Conservation (phyloP, 2,797 vertebrate genomes). For the Anguilla marmorata region DNA sequence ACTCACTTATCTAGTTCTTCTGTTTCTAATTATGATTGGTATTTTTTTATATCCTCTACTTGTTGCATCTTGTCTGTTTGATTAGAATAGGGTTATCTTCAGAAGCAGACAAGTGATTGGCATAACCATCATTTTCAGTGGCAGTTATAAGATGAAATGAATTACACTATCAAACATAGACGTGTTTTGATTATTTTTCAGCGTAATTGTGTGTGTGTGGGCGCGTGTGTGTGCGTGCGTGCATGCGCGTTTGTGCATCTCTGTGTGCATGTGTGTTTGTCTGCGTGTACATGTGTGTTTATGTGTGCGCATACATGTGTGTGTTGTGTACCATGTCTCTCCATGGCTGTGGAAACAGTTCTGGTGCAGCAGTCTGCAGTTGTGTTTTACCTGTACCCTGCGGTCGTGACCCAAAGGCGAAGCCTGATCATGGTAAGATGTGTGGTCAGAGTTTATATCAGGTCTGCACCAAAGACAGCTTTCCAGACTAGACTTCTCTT, state of each 20-base stretch:
- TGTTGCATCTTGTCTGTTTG: neutral
- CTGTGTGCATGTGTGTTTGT: too few relatives aligned
- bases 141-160: neutral
- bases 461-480: neutral
- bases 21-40: constrained; percentile 1
- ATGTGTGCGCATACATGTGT: neutral
- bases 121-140: neutral
- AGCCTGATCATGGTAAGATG: neutral
- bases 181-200: neutral
- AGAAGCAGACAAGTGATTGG: neutral
- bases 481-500: neutral
- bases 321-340: neutral
- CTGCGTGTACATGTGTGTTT: neutral
- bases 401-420: neutral
- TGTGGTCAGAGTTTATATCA: neutral
- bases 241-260: neutral
- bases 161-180: neutral
- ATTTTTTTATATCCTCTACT: neutral
- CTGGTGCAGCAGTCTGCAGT: neutral
- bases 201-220: neutral
- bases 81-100: neutral
- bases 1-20: neutral
- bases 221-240: neutral
- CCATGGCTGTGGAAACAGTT: neutral
- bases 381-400: neutral